Percentiles rank a stretch among this genome's conserved stretches.
These are phyloP conservation scores for Camponotus vicinus DNA, from an alignment of 1,140 invertebrate genomes.

Conservation along the genomic window DNA sequence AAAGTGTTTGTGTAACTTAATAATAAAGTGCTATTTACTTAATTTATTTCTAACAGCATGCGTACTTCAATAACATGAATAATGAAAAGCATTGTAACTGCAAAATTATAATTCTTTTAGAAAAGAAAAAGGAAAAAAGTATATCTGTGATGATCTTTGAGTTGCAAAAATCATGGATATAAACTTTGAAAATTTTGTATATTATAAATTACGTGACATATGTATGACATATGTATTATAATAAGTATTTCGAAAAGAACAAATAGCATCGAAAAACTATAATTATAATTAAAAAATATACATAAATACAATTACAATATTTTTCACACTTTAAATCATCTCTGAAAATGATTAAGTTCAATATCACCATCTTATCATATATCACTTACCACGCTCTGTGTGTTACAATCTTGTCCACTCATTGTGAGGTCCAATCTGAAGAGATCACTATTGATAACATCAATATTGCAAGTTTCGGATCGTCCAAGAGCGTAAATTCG, in stretches of 20 bases:
- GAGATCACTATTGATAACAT: conserved; percentile 96
- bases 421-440: conserved; percentile 97
- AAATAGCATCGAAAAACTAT: background rate
- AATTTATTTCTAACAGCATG: background rate
- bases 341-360: background rate
- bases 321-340: background rate
- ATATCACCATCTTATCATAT: background rate
- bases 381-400: conserved; percentile 93
- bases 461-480: conserved; percentile 97
- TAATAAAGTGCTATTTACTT: background rate
- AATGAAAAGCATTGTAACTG: background rate
- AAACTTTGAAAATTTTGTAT: too few relatives aligned
- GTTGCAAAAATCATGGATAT: too few relatives aligned
- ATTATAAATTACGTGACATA: too few relatives aligned
- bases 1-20: conserved; percentile 1
- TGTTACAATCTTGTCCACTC: conserved; percentile 97
- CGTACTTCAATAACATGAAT: background rate
- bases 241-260: too few relatives aligned
- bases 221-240: too few relatives aligned
- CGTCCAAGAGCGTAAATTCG: conserved; percentile 96
- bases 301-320: background rate
- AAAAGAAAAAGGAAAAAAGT: too few relatives aligned
- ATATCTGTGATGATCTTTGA: too few relatives aligned
- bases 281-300: background rate
- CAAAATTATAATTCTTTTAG: background rate